Base-by-base conservation (phyloP, 1,140 invertebrate species). In the Atta colombica region DNA sequence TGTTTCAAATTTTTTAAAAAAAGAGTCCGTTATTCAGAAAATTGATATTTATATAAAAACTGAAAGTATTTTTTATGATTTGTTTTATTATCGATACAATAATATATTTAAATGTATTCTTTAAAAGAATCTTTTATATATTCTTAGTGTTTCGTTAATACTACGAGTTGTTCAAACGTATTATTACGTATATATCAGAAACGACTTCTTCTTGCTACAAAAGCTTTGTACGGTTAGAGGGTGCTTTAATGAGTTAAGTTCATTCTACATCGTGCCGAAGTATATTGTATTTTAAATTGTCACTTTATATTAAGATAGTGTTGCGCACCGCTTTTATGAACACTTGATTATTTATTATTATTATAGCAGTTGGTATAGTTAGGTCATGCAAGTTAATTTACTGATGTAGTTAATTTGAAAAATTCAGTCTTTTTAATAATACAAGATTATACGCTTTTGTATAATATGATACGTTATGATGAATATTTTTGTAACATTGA, bases 291-390 rank as follows among this genome's bases (percentile, higher is more conserved):
- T 75, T 75, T 75, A 14, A 35, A 45, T 63, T n/a, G 35, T 77
- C n/a, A 21, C 39, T n/a, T 77, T 77, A 77, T 35, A 18, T 77
- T 28, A 49, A 61, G 21, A 28, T 8, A 77, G 58, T n/a, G 7
- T 45, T 16, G 25, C 2, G 2, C 2, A 21, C 12, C 28, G 53
- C 14, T 87, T 25, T 88, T 87, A 77, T 61, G 31, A 60, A 45
- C 61, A 45, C 7, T 86, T 28, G 28, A 28, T 88, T 81, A 72
- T 86, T 77, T 87, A 61, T 53, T 87, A 87, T 88, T 88, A 81
- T 88, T 88, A 45, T 12, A 71, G 60, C 58, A 81, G 3, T 25
- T 55, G 16, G 7, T 77, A 60, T 61, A 60, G 5, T 25, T 61
- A 12, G 35, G 21, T 77, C 5, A 4, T 31, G 25, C 14, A 3